Percentiles rank a stretch among this genome's conserved stretches.
Conservation (phyloP, 2,113 vertebrate genomes). For the Labrus mixtus region DNA sequence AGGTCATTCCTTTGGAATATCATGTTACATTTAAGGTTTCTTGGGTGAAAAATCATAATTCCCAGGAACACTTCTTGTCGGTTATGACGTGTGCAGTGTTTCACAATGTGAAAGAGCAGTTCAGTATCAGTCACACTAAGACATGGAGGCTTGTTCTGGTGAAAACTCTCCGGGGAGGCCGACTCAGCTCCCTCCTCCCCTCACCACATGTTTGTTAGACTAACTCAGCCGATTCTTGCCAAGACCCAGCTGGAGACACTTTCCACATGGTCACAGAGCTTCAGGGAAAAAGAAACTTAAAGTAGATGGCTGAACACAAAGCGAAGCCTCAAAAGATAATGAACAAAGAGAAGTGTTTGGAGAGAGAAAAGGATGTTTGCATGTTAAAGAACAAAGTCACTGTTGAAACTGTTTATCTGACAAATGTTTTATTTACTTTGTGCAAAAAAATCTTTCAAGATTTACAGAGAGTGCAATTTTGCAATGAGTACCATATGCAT, state of each 20-base stretch:
- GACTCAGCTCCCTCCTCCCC: neutral
- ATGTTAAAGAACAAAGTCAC: neutral
- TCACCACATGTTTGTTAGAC: slow-evolving; percentile 50
- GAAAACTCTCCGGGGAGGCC: slow-evolving; percentile 23
- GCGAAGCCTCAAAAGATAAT: neutral
- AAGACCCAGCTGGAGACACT: slow-evolving; percentile 47
- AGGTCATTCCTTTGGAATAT: neutral
- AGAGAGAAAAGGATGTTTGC: slow-evolving; percentile 17
- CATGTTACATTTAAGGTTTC: neutral
- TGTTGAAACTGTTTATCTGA: slow-evolving; percentile 3
- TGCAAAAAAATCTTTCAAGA: neutral
- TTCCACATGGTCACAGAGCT: slow-evolving; percentile 36
- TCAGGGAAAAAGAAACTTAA: slow-evolving; percentile 65
- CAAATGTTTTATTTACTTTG: neutral
- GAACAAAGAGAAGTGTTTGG: neutral
- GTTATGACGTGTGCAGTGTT: neutral
- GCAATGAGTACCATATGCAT: neutral
- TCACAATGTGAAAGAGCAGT: slow-evolving; percentile 20
- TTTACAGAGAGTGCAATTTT: neutral
- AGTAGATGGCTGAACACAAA: slow-evolving; percentile 4
- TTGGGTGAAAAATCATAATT: neutral
- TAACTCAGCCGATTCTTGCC: slow-evolving; percentile 24
- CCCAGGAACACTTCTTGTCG: too few species aligned
- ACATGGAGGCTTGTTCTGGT: slow-evolving; percentile 33
- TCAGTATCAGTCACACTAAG: neutral